Percentiles rank a stretch among this genome's conserved stretches.
Evolutionary conservation across 2,888 invertebrate genomes (phyloP).

Genomic region (Drosophila suboccidentalis): DNA sequence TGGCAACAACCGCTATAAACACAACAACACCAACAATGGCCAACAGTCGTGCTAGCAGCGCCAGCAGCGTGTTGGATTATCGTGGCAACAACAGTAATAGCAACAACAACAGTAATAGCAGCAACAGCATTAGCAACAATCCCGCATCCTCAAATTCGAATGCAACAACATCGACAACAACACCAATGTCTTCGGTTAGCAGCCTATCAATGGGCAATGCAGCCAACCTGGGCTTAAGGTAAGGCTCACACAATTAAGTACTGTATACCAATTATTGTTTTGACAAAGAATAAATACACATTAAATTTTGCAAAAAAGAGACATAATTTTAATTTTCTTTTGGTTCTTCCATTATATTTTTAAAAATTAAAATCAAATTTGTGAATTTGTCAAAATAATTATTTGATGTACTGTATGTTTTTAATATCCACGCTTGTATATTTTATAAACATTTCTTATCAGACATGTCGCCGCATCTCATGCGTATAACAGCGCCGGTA

Average conservation of each 20-base stretch:
- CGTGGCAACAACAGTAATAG: conserved; percentile 38
- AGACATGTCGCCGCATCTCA: conserved; percentile 63
- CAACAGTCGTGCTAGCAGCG: conserved; percentile 58
- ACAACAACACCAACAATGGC: conserved; percentile 70
- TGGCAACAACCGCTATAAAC: conserved; percentile 71
- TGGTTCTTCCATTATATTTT: too few species aligned
- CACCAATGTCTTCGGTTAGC: conserved; percentile 49
- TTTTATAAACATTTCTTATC: not conserved
- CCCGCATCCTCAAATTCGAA: conserved; percentile 30
- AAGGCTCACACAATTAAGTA: conserved; percentile 28
- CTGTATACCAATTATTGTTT: too few species aligned
- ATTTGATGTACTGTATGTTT: not conserved
- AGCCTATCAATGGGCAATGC: conserved; percentile 49
- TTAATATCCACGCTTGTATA: not conserved
- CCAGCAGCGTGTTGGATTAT: conserved; percentile 53
- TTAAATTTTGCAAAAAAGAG: too few species aligned
- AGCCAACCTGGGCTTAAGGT: conserved; percentile 69
- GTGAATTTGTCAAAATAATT: not conserved
- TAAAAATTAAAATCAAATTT: not conserved
- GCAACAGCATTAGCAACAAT: conserved; percentile 32
- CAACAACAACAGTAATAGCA: conserved; percentile 34
- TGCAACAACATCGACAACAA: conserved; percentile 51
- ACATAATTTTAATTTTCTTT: too few species aligned
- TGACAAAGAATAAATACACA: too few species aligned
- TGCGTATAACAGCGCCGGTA: conserved; percentile 54